Evolutionary conservation across 2,888 invertebrate species (phyloP).

Genomic region (Eupithecia insigniata): DNA sequence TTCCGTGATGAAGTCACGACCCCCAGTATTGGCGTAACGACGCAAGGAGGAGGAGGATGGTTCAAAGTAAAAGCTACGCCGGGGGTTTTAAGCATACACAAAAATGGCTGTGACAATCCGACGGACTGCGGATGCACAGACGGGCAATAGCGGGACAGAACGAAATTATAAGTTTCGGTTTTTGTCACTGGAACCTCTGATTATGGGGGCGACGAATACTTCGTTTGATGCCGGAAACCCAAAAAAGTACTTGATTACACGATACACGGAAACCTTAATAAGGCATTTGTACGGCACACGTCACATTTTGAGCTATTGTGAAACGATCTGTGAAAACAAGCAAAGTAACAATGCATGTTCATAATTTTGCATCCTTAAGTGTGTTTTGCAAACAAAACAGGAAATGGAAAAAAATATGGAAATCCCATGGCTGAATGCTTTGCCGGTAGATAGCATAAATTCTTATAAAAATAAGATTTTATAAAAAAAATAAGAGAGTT

Average conservation of each 20-base stretch:
- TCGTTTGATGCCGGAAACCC: not conserved
- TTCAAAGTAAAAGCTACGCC: not conserved
- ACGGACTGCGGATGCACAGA: not conserved
- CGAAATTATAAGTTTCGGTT: not conserved
- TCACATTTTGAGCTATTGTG: not conserved
- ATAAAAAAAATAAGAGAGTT: too few relatives aligned
- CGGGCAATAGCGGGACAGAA: not conserved
- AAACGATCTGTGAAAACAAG: slow-evolving; percentile 7
- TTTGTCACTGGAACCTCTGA: not conserved
- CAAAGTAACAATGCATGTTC: slow-evolving; percentile 14
- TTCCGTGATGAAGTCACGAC: too few relatives aligned
- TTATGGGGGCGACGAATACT: not conserved
- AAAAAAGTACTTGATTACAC: not conserved
- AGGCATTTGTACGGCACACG: not conserved
- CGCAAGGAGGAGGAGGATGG: too few relatives aligned
- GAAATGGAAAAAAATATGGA: not conserved
- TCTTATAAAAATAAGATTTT: too few relatives aligned
- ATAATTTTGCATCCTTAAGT: slow-evolving; percentile 13
- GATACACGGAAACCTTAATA: not conserved
- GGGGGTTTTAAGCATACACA: too few relatives aligned
- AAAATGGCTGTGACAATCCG: too few relatives aligned
- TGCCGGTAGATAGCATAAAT: not conserved
- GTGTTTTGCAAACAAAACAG: slow-evolving; percentile 1
- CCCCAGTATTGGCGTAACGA: too few relatives aligned
- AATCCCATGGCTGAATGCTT: not conserved